Evolutionary conservation across 2,113 vertebrate genomes (phyloP), one percentile per base, ranked within the genome.

Genomic region (Budorcas taxicolor): DNA sequence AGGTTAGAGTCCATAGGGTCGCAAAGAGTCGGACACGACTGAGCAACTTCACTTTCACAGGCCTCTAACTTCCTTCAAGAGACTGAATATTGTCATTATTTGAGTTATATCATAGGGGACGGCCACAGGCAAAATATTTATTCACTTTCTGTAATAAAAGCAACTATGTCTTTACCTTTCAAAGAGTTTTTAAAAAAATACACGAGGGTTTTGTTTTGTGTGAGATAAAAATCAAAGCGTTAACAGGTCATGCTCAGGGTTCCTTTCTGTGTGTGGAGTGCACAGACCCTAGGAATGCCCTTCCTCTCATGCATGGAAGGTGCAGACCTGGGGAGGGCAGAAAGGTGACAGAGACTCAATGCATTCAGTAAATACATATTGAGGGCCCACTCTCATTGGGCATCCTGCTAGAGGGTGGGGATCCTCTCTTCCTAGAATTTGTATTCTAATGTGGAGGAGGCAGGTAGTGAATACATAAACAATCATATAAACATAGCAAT

Each of bases 81-180:
- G 23, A 29, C 81, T 29, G 53, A 43, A 94, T 80, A 19, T 64
- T 76, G 47, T 47, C 33, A 43, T 87, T 78, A 78, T 40, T 88
- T 62, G 14, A 71, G 27, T 83, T 93, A 62, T 52, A 93, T 91
- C 55, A 6, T 15, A 93, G 86, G 12, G 7, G 10, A 83, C 6
- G 29, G 23, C 43, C 21, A 57, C 36, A 36, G 74, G 6, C 50
- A 91, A 96, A 92, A n/a, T 25, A 81, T 40, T 82, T 94, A 36
- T 53, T 86, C 12, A 82, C 7, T 89, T 92, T 95, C 67, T 93
- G 19, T 93, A 97, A 58, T 84, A 90, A 84, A 3, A 96, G 43
- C 58, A 96, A 33, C 62, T 71, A 62, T 87, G 52, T 94, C 64
- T 95, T 58, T 76, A 64, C 45, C 9, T 94, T 94, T 76, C 53